Conservation (phyloP, 2,888 invertebrate genomes). For the Limnephilus lunatus region DNA sequence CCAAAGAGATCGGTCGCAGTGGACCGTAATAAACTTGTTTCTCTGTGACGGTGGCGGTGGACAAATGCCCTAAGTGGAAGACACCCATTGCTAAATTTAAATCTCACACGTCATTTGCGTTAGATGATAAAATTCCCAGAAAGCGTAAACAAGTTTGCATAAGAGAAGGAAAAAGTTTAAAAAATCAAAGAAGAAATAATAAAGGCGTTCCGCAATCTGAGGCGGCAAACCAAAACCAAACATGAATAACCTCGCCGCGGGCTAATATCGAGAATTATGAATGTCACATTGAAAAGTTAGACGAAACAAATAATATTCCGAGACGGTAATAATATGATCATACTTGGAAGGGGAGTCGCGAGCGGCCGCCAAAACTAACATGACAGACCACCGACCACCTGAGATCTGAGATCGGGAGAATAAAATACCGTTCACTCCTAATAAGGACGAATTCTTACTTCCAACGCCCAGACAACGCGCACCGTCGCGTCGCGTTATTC, state of each 20-base stretch:
- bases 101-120: constrained; percentile 18
- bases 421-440: constrained; percentile 21
- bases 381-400: constrained; percentile 13
- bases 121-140: constrained; percentile 8
- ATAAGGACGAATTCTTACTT: background rate
- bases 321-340: constrained; percentile 20
- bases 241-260: constrained; percentile 32
- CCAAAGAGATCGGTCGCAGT: too few relatives aligned
- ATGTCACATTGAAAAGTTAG: constrained; percentile 51
- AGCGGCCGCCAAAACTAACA: constrained; percentile 2
- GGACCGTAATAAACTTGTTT: too few relatives aligned
- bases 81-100: background rate
- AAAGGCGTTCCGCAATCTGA: constrained; percentile 6
- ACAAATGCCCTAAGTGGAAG: background rate
- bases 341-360: constrained; percentile 20
- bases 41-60: too few relatives aligned
- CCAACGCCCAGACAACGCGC: background rate
- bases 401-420: constrained; percentile 1
- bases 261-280: constrained; percentile 49
- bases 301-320: background rate
- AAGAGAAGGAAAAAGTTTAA: background rate
- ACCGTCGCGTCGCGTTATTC: too few relatives aligned
- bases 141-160: constrained; percentile 24
- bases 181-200: background rate
- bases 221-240: constrained; percentile 24